These are phyloP conservation scores for Xanthia icteritia DNA, from an alignment of 2,888 invertebrate genomes.

Conservation along the genomic window DNA sequence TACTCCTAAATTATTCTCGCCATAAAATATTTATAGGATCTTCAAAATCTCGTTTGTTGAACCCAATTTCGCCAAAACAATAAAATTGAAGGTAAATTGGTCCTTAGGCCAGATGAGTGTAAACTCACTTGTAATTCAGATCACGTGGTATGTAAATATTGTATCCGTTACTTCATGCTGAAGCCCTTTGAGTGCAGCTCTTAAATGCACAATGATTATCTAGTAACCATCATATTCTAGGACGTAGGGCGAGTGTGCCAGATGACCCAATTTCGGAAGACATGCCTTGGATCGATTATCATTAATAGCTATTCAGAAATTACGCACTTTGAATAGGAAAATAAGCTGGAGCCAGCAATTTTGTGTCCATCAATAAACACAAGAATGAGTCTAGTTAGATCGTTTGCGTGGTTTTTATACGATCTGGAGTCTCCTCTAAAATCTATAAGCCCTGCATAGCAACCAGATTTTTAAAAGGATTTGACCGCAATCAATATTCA, in stretches of 20 bases:
- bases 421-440: not conserved
- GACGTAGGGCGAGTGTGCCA: slow-evolving; percentile 14
- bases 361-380: not conserved
- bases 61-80: not conserved
- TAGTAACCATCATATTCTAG: slow-evolving; percentile 19
- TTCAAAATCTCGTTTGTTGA: not conserved
- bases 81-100: not conserved
- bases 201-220: slow-evolving; percentile 49
- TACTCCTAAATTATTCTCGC: not conserved
- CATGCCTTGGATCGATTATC: not conserved
- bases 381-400: not conserved
- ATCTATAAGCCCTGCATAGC: not conserved
- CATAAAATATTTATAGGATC: slow-evolving; percentile 2
- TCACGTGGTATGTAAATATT: slow-evolving; percentile 56
- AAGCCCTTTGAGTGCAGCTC: slow-evolving; percentile 36
- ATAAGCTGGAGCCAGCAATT: not conserved
- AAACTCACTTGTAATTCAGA: slow-evolving; percentile 34
- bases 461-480: not conserved
- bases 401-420: not conserved
- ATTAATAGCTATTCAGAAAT: not conserved
- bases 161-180: slow-evolving; percentile 52
- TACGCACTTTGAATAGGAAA: not conserved
- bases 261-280: slow-evolving; percentile 11
- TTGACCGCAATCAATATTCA: not conserved
- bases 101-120: slow-evolving; percentile 12